Percentiles rank a stretch among this genome's conserved stretches.
phyloP scores from a whole-genome alignment of 2,888 invertebrate species.

The Spisula subtruncata region DNA sequence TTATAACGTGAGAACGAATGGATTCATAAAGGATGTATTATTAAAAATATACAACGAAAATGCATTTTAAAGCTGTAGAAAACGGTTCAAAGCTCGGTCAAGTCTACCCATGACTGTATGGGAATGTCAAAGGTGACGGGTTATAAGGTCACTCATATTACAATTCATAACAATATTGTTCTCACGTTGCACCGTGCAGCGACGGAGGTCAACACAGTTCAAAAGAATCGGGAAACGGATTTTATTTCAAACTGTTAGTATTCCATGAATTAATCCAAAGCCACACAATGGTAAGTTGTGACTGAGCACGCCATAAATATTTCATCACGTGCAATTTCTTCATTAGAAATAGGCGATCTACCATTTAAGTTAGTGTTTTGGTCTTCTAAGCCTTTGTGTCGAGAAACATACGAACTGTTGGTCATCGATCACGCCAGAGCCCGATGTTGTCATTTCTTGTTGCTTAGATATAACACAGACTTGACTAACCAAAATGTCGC shows the following conservation, averaged over 20 bases:
- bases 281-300: neutral
- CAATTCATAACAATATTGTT: constrained; percentile 70
- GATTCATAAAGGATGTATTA: constrained; percentile 51
- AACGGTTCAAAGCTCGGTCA: constrained; percentile 66
- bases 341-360: neutral
- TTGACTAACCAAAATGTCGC: no score
- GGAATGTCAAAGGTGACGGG: constrained; percentile 68
- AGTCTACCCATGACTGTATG: constrained; percentile 68
- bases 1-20: constrained; percentile 54
- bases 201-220: constrained; percentile 56
- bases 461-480: no score
- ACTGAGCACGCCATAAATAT: neutral
- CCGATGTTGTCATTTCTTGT: no score
- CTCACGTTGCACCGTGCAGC: constrained; percentile 65
- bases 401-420: no score
- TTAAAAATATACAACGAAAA: constrained; percentile 51
- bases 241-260: constrained; percentile 27
- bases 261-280: constrained; percentile 17
- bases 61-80: constrained; percentile 47
- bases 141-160: constrained; percentile 69
- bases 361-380: no score
- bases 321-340: neutral
- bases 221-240: constrained; percentile 34
- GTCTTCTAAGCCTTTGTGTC: no score
- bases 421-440: no score